Evolutionary conservation across 2,113 vertebrate species (phyloP).

Genomic region (Geococcyx californianus): DNA sequence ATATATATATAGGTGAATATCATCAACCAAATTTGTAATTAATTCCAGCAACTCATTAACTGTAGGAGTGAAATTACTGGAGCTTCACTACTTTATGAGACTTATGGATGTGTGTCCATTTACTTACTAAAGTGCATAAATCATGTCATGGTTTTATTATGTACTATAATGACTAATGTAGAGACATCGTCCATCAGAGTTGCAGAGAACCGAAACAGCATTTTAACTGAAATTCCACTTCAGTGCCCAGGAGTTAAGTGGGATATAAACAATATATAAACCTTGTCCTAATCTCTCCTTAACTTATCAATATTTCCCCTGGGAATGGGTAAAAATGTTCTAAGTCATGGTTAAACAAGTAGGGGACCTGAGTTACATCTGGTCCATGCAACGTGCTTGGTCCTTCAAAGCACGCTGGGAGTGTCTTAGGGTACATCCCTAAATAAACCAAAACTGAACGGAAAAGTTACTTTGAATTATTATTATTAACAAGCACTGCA

Average conservation of each 20-base stretch:
- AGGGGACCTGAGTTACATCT: fast-evolving
- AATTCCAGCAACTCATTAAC: conserved; percentile 1
- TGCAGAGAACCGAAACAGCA: neutral
- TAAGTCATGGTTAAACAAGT: neutral
- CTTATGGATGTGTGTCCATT: neutral
- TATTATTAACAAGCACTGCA: conserved; percentile 1
- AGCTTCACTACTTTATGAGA: neutral
- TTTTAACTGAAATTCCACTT: neutral
- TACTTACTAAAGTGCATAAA: neutral
- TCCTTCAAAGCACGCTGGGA: neutral
- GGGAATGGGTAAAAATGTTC: neutral
- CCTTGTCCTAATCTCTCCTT: neutral
- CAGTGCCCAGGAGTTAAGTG: neutral
- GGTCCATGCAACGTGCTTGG: fast-evolving
- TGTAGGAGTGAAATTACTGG: neutral
- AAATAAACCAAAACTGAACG: neutral
- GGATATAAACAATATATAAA: neutral
- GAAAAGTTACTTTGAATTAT: neutral
- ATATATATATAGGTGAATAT: neutral
- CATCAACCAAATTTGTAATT: neutral
- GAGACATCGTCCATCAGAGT: neutral
- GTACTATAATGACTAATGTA: neutral
- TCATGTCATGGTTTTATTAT: neutral
- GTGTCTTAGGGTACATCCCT: neutral
- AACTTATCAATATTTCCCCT: neutral